phyloP scores from a whole-genome alignment of 2,113 vertebrate genomes.

The Burhinus oedicnemus region DNA sequence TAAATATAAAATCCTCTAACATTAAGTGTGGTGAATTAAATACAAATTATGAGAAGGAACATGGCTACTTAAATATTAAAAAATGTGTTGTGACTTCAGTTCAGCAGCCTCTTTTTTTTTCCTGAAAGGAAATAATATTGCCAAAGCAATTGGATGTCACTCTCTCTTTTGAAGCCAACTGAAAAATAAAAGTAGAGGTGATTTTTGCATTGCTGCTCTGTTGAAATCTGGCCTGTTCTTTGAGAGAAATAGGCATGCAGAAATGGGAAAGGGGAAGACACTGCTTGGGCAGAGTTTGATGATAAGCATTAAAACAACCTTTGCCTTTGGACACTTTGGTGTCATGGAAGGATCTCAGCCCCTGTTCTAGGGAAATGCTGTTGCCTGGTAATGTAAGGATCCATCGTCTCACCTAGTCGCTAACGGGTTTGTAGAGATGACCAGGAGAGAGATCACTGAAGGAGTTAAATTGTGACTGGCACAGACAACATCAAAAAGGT shows the following conservation, averaged over 20 bases:
- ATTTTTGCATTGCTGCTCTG: neutral
- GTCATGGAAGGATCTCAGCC: neutral
- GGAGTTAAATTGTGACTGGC: conserved; percentile 5
- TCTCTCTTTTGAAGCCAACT: neutral
- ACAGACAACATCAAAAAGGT: neutral
- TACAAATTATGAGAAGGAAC: neutral
- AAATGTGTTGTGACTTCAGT: neutral
- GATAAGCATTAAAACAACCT: neutral
- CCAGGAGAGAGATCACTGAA: neutral
- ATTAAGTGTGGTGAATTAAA: neutral
- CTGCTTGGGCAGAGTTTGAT: neutral
- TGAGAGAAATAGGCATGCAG: neutral
- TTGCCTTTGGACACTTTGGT: neutral
- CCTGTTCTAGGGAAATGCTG: neutral
- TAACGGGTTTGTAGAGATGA: neutral
- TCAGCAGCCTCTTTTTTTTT: neutral
- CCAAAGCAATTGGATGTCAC: neutral
- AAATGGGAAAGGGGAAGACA: neutral
- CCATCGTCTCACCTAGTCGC: neutral
- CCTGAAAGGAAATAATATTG: neutral
- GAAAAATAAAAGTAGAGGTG: neutral
- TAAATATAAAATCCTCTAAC: neutral
- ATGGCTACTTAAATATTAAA: neutral
- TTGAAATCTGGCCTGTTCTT: neutral
- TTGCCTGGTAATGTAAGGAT: neutral